Evolutionary conservation across 2,888 invertebrate genomes (phyloP), one percentile per base, ranked within the genome.

Genomic region (Antheraea assamensis): DNA sequence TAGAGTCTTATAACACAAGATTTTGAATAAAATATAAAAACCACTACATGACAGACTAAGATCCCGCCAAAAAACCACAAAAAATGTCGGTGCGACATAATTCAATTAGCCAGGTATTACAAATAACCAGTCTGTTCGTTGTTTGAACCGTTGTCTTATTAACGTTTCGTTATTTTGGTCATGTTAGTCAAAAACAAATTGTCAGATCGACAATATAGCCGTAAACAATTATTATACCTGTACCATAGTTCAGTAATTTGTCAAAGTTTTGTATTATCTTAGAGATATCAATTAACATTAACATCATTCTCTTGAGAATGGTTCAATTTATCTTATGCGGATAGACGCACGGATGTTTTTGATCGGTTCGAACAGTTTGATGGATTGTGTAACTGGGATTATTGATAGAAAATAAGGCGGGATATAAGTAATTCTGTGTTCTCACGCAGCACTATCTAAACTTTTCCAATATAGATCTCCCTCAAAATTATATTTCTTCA

Each of bases 281-380:
- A 58, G 58, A 58, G 24, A 58, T 58, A 61, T 61, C 61, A 61
- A 61, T 61, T 61, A 61, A 17, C 10, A 27, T 27, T 27, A 61
- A 61, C 27, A 15, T 52, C 24, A 72, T 31, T 68, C 52, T 68
- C 72, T 68, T 55, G 55, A 68, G 55, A 68, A 24, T 19, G 55
- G 52, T 68, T 72, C 35, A 68, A 68, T 72, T 68, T 68, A 72
- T 72, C 35, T 35, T 31, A 55, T 72, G 68, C 35, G 68, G 68
- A 52, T 68, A 55, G 24, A 72, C 2, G 24, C 27, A n/a, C 27
- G 71, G 21, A 52, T 55, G 52, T 24, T 52, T 72, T 72, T 55
- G 72, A 55, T 68, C 24, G 5, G 61, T 61, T 27, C 61, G 13
- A 72, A 68, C 68, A 72, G 52, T 72, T 61, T 61, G 68, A 72